Conservation (phyloP, 2,797 vertebrate species). For the Eleutherodactylus coqui region DNA sequence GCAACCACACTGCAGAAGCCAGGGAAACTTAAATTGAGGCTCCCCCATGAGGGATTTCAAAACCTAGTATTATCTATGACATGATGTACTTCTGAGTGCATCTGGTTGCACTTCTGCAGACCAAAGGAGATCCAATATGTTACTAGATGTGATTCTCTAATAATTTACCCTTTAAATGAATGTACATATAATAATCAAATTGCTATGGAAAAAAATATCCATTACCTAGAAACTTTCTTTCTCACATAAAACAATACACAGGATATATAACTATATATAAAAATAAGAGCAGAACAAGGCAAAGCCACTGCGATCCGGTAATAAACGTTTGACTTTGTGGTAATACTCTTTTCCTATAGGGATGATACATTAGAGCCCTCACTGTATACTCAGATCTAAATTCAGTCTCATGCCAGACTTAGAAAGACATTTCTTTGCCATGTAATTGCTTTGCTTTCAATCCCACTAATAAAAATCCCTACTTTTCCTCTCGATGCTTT, state of each 20-base stretch:
- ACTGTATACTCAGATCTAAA: background rate
- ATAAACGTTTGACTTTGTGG: conserved; percentile 13
- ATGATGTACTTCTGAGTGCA: no score
- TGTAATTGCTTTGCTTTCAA: conserved; percentile 7
- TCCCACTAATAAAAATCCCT: conserved; percentile 30
- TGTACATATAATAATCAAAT: background rate
- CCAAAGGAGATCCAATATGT: no score
- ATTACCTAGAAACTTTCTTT: background rate
- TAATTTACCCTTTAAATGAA: no score
- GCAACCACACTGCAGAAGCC: no score
- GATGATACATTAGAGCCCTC: conserved; percentile 15
- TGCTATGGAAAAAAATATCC: background rate
- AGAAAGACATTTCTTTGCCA: background rate
- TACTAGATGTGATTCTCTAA: no score
- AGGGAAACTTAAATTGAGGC: no score
- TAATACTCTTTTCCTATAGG: background rate
- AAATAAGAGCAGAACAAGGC: background rate
- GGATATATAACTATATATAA: background rate
- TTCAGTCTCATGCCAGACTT: background rate
- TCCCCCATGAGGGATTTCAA: no score
- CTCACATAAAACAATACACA: background rate
- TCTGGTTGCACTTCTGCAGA: no score
- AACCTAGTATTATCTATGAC: no score
- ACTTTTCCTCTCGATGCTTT: background rate
- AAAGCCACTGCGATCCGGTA: background rate